Percentiles rank a stretch among this genome's conserved stretches.
Evolutionary conservation across 2,797 vertebrate species (phyloP).

Genomic region (Gorsachius magnificus): DNA sequence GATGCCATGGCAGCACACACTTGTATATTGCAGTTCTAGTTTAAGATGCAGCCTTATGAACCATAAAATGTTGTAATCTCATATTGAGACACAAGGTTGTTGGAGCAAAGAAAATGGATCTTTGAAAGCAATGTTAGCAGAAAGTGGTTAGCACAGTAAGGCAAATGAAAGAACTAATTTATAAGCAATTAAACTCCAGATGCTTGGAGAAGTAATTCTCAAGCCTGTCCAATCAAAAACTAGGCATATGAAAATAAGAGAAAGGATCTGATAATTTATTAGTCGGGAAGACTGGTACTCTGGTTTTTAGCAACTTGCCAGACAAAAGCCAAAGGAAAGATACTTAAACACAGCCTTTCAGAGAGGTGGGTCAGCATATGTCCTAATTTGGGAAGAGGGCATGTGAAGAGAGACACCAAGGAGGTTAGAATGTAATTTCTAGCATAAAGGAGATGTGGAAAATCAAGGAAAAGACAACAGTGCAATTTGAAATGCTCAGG

Average conservation of each 20-base stretch:
- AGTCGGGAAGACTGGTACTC: not conserved
- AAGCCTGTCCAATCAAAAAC: not conserved
- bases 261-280: not conserved
- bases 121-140: slow-evolving; percentile 13
- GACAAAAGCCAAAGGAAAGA: not conserved
- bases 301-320: not conserved
- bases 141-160: not conserved
- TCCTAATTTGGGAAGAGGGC: not conserved
- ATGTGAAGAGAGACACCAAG: not conserved
- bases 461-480: not conserved
- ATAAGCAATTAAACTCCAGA: not conserved
- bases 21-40: not conserved
- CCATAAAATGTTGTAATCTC: not conserved
- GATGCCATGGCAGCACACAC: not conserved
- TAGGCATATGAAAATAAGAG: not conserved
- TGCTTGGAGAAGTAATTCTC: not conserved
- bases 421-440: not conserved
- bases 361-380: not conserved
- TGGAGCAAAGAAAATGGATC: slow-evolving; percentile 9
- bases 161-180: slow-evolving; percentile 25
- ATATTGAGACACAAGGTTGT: not conserved
- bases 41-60: not conserved
- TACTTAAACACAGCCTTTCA: not conserved
- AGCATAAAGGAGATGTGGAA: not conserved
- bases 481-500: not conserved